Base-by-base conservation (phyloP, 2,888 invertebrate genomes). In the Thecocarcelia acutangulata region DNA sequence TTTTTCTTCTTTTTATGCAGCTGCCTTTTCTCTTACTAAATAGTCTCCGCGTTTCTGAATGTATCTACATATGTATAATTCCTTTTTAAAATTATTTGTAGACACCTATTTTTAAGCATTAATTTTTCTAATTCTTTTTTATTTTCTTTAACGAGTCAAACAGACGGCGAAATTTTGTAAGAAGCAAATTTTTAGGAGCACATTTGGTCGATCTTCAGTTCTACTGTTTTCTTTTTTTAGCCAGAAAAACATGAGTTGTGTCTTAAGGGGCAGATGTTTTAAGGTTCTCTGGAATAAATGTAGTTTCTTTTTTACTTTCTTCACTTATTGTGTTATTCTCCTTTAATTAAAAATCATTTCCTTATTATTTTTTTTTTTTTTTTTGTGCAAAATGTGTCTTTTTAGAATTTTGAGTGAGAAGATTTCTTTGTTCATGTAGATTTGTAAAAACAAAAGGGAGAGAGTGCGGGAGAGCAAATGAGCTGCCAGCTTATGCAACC, bases 221-320 rank as follows among this genome's bases (percentile, higher is more conserved):
- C 48, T 58, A 21, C 50, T 40, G 48, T 56, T 33, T 37, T 21
- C 6, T 19, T 9, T 40, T 17, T 42, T 46, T 6, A 66, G 46
- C n/a, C n/a, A n/a, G n/a, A 46, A 54, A 21, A 24, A 8, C 52
- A 44, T 8, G 28, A 0, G 5, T 21, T 8, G 50, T 72, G 33
- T 24, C 21, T 46, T 19, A 21, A 73, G 37, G 17, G 44, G 59
- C 75, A 75, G 75, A 59, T 75, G 75, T 68, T 75, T 75, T 52
- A 54, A 54, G 44, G 13, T 13, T 40, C 42, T 66, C 17, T 28
- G n/a, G 19, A 33, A 61, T 42, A 56, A 28, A 52, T 56, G 21
- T 28, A 9, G 15, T 13, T 15, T 40, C 28, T 40, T 21, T 54
- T 37, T 21, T 11, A 5, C 21, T 42, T 56, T 56, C 37, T 37